These are phyloP conservation scores for Channa argus DNA, from an alignment of 2,113 vertebrate species.

Conservation along the genomic window DNA sequence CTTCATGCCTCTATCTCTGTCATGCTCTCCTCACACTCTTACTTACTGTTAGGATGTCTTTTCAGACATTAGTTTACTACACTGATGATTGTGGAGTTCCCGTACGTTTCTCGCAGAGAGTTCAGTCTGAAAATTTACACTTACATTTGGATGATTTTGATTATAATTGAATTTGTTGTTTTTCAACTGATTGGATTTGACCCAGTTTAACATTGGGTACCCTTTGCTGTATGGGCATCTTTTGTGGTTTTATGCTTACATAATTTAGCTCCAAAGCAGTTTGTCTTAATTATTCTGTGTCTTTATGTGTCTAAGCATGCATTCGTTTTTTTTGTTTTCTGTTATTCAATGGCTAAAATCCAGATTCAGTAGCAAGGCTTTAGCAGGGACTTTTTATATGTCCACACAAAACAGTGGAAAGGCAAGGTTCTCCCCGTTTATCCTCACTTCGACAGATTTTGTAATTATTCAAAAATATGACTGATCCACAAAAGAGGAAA, in stretches of 20 bases:
- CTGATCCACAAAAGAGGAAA: constrained; percentile 10
- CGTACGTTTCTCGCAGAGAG: neutral
- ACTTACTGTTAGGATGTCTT: neutral
- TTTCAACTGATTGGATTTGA: constrained; percentile 18
- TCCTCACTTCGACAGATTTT: neutral
- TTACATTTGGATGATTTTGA: neutral
- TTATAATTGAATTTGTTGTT: constrained; percentile 11
- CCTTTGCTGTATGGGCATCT: neutral
- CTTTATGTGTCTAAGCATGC: constrained; percentile 11
- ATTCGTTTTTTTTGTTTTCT: neutral
- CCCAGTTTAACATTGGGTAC: constrained; percentile 29
- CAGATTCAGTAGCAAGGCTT: neutral
- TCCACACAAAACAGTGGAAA: neutral
- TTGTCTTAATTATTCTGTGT: constrained; percentile 15
- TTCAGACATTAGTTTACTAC: neutral
- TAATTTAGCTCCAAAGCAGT: constrained; percentile 6
- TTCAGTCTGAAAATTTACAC: neutral
- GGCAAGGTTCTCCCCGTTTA: neutral
- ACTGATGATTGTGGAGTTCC: neutral
- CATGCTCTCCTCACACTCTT: constrained; percentile 16
- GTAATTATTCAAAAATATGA: constrained; percentile 7
- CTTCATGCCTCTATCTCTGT: constrained; percentile 47
- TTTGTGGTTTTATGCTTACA: constrained; percentile 10
- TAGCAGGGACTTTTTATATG: constrained; percentile 8
- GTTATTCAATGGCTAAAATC: too few species aligned